These are phyloP conservation scores for Meda fulgida DNA, from an alignment of 2,797 vertebrate genomes.

Conservation along the genomic window DNA sequence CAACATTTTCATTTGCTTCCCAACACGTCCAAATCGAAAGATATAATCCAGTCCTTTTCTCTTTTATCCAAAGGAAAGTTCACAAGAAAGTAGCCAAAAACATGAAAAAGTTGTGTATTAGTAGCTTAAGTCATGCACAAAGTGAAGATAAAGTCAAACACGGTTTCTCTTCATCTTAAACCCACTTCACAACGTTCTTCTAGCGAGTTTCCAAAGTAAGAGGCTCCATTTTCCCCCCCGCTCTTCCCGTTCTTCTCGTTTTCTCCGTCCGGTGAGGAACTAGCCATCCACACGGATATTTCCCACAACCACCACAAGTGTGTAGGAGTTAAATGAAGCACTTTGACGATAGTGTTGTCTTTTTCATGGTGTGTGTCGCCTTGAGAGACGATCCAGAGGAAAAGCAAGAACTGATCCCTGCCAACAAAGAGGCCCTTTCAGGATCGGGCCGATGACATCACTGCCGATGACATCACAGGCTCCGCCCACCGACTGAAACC, in stretches of 20 bases:
- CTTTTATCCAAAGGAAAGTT: conserved; percentile 13
- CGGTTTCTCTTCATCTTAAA: conserved; percentile 33
- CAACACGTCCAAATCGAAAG: conserved; percentile 65
- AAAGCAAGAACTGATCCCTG: conserved; percentile 77
- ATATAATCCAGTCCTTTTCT: conserved; percentile 47
- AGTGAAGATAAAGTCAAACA: not conserved
- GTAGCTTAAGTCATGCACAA: not conserved
- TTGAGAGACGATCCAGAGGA: conserved; percentile 65
- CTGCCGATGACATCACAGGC: conserved; percentile 60
- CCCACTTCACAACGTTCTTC: conserved; percentile 54
- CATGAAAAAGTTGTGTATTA: not conserved
- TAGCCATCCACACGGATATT: conserved; percentile 49
- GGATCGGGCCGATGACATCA: conserved; percentile 89
- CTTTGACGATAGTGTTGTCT: conserved; percentile 61
- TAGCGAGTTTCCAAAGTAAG: conserved; percentile 72
- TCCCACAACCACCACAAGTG: not conserved
- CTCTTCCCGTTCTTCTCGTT: conserved; percentile 52
- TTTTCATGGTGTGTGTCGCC: conserved; percentile 69
- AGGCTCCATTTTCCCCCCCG: conserved; percentile 75
- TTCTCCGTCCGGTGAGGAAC: conserved; percentile 54
- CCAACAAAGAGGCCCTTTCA: conserved; percentile 98
- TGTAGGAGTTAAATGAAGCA: not conserved
- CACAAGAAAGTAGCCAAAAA: not conserved
- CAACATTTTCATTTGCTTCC: conserved; percentile 96
- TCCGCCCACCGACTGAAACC: conserved; percentile 79